These are phyloP conservation scores for Lytechinus variegatus DNA, from an alignment of 35 echinoderm and acorn worm genomes.

Conservation along the genomic window DNA sequence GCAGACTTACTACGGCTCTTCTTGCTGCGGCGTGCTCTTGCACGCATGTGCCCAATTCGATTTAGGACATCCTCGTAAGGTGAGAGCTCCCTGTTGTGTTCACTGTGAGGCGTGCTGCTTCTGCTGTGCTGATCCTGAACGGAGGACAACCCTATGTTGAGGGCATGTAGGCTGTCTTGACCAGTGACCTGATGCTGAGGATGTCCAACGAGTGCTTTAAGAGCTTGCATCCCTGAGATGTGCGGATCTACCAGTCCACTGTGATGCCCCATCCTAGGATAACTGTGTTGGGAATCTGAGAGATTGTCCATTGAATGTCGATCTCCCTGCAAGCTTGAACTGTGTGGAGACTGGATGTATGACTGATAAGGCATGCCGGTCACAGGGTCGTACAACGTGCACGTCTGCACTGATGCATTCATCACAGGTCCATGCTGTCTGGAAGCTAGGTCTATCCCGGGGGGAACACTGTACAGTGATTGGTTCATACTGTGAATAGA, in stretches of 20 bases:
- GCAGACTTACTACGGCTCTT: background rate
- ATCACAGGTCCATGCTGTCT: background rate
- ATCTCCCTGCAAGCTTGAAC: background rate
- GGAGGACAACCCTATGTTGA: constrained; percentile 1
- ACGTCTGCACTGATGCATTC: background rate
- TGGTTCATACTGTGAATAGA: background rate
- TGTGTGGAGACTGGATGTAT: background rate
- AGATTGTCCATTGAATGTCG: background rate
- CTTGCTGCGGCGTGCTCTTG: background rate
- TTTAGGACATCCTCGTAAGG: constrained; percentile 34
- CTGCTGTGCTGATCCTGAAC: background rate
- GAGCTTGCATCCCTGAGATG: background rate
- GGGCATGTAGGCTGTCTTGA: constrained; percentile 16
- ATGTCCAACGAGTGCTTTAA: background rate
- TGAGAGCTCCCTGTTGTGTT: constrained; percentile 27
- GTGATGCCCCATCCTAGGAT: background rate
- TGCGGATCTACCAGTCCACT: background rate
- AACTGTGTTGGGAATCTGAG: background rate
- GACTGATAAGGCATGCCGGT: background rate
- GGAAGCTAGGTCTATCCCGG: background rate
- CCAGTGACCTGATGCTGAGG: background rate
- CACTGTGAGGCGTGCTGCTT: background rate
- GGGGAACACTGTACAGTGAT: background rate
- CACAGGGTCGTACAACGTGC: constrained; percentile 1
- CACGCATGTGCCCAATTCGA: background rate